Conservation (phyloP, 1,140 invertebrate species). For the Delia radicum region DNA sequence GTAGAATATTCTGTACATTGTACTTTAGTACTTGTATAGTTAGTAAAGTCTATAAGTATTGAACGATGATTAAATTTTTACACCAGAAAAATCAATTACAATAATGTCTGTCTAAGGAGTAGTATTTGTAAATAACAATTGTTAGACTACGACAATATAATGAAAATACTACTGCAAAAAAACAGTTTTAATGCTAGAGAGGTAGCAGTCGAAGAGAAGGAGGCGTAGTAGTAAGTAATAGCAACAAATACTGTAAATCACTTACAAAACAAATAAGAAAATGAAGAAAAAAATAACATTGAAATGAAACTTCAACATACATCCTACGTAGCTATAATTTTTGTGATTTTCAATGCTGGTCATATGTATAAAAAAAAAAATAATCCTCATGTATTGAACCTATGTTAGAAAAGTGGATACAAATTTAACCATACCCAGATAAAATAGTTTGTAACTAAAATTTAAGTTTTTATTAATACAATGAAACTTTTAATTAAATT, state of each 20-base stretch:
- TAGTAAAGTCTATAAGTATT: neutral
- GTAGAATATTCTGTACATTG: neutral
- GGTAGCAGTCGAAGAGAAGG: neutral
- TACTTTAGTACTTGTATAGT: neutral
- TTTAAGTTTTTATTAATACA: no score
- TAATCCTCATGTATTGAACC: no score
- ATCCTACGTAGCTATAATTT: neutral
- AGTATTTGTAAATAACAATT: slow-evolving; percentile 16
- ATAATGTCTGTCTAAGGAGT: slow-evolving; percentile 30
- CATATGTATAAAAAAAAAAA: neutral
- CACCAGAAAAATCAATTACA: slow-evolving; percentile 34
- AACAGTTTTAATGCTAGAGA: no score
- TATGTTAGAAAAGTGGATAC: no score
- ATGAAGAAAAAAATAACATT: neutral
- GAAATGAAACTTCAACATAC: neutral
- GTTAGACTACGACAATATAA: slow-evolving; percentile 5
- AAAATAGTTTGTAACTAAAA: no score
- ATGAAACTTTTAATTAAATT: no score
- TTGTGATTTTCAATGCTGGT: slow-evolving; percentile 13
- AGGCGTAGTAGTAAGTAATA: neutral
- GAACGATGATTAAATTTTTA: slow-evolving; percentile 32
- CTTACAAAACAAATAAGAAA: slow-evolving; percentile 8
- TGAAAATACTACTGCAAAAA: neutral
- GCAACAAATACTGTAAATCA: slow-evolving; percentile 17
- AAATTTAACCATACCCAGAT: no score